These are phyloP conservation scores for Glareola pratincola DNA, from an alignment of 2,113 vertebrate genomes.

Conservation along the genomic window DNA sequence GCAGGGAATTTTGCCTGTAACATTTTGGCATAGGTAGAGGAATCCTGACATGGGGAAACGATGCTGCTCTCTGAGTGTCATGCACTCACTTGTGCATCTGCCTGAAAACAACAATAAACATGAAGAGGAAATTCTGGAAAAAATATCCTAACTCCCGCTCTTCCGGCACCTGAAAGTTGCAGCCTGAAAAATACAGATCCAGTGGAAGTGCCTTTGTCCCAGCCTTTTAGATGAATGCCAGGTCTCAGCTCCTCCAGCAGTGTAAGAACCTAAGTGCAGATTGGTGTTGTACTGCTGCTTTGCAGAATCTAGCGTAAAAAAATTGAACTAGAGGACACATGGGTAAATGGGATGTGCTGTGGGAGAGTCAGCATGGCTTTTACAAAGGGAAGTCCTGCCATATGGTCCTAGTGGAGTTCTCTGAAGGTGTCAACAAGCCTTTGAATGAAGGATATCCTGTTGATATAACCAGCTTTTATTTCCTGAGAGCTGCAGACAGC, in stretches of 20 bases:
- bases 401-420: not conserved
- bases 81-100: not conserved
- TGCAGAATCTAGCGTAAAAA: not conserved
- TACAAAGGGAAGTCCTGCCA: conserved; percentile 38
- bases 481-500: conserved; percentile 42
- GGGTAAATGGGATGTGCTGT: not conserved
- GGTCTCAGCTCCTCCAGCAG: not conserved
- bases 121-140: not conserved
- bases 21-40: not conserved
- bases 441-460: conserved; percentile 67
- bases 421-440: conserved; percentile 59
- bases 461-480: conserved; percentile 54
- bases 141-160: not conserved
- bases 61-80: fast-evolving
- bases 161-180: not conserved
- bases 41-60: not conserved
- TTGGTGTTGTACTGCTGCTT: not conserved
- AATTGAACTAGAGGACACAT: not conserved
- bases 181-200: not conserved
- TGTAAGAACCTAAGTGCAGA: not conserved
- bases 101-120: not conserved
- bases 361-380: not conserved
- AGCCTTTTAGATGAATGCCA: not conserved
- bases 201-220: not conserved
- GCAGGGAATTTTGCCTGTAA: not conserved